Evolutionary conservation across 2,113 vertebrate genomes (phyloP), one percentile per base, ranked within the genome.

Genomic region (Gnathonemus echidnorhynchus): DNA sequence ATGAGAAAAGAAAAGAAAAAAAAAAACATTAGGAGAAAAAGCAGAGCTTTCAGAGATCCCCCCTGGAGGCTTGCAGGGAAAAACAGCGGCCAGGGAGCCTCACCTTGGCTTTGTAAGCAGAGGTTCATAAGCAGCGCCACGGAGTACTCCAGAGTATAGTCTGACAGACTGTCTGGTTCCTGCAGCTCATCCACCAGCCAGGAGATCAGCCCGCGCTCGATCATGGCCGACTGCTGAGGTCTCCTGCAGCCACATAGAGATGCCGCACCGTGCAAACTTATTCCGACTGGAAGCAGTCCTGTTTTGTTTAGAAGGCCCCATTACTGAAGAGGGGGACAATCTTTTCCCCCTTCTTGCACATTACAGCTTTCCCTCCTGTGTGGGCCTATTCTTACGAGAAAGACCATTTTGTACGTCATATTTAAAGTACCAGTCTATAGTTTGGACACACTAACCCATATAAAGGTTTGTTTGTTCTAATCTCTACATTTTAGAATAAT

Each of bases 111-210:
- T 31, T 97, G 95, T 87, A 99, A 96, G 93, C 98, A 99, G 70
- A 99, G 96, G 92, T 98, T 99, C 98, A 99, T 98, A 27, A 99
- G 97, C 92, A 99, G 93, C 49, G 98, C 97, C 77, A 97, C 95
- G 0, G 97, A 96, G 91, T 98, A 99, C 90, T 97, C 96, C 92
- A 99, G 94, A 0, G 96, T 97, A 94, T 97, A 97, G 94, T 99
- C 98, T 1, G 97, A 98, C 70, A 99, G 95, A 93, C 95, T 96
- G 91, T 99, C 98, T 0, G 97, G 95, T 53, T 99, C 97, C 85
- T 96, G 95, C 17, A 99, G 95, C 80, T 96, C 94, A 48, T 98
- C 96, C 27, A 98, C 95, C 91, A 99, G 94, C 98, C 97, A 99
- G 84, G 95, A 95, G 92, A 99, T 96, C 91, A 99, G 95, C 90